phyloP scores from a whole-genome alignment of 2,797 vertebrate species.

The Podarcis siculus region DNA sequence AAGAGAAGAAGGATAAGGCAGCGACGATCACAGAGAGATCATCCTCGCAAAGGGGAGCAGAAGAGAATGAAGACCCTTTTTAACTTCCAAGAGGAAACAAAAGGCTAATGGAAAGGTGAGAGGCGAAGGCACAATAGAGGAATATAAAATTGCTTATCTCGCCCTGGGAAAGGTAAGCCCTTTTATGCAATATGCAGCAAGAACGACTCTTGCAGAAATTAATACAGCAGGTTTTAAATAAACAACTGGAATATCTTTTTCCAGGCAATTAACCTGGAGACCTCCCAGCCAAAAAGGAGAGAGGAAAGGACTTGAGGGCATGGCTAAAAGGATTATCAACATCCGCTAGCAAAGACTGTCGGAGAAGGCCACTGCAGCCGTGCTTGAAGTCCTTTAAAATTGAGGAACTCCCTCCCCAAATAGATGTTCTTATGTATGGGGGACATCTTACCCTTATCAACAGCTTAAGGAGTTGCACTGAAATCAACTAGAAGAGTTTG shows the following conservation, averaged over 20 bases:
- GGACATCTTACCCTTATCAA: not conserved
- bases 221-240: constrained; percentile 15
- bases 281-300: not conserved
- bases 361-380: not conserved
- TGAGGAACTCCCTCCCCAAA: not conserved
- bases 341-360: not conserved
- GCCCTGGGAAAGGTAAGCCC: not conserved
- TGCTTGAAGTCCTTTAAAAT: not conserved
- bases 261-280: constrained; percentile 16
- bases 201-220: not conserved
- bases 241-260: constrained; percentile 4
- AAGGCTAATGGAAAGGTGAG: constrained; percentile 25
- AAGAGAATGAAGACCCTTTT: not conserved
- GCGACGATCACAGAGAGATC: not conserved
- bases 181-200: not conserved
- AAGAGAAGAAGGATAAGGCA: not conserved
- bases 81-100: constrained; percentile 12
- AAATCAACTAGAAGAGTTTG: not conserved
- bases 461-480: not conserved
- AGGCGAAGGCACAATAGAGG: not conserved
- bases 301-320: not conserved
- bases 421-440: not conserved
- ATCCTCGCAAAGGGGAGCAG: not conserved
- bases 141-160: constrained; percentile 11
- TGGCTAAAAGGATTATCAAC: not conserved